Conservation (phyloP, 37 sponge, comb jelly and placozoan species). For the Mnemiopsis leidyi region DNA sequence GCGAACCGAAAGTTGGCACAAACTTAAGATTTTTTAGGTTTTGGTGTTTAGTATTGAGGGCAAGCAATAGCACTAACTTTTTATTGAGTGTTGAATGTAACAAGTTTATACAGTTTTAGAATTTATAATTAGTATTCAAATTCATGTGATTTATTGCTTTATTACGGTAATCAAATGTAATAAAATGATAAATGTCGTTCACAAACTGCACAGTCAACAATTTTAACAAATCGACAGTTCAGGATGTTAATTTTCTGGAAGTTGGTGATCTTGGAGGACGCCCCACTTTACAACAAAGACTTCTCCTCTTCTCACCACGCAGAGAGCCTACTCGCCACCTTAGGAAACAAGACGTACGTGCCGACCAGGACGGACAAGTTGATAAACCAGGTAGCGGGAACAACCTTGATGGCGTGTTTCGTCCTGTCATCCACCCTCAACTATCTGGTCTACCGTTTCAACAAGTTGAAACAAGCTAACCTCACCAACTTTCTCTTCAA, state of each 20-base stretch:
- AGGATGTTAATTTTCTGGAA: slow-evolving; percentile 54
- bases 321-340: background rate
- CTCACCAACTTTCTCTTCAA: slow-evolving; percentile 47
- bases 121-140: background rate
- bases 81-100: background rate
- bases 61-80: background rate
- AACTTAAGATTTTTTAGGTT: too few relatives aligned
- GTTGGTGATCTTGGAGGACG: background rate
- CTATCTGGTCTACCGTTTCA: slow-evolving; percentile 32
- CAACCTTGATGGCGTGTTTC: background rate
- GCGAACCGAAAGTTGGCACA: too few relatives aligned
- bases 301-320: background rate
- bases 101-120: background rate
- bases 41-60: too few relatives aligned
- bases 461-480: slow-evolving; percentile 22
- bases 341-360: background rate
- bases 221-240: too few relatives aligned
- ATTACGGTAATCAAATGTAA: too few relatives aligned
- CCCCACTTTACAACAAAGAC: slow-evolving; percentile 32
- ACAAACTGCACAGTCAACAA: too few relatives aligned
- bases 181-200: too few relatives aligned
- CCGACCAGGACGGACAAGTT: background rate
- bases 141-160: too few relatives aligned
- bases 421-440: background rate
- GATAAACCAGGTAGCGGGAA: background rate